Percentiles rank a stretch among this genome's conserved stretches.
Conservation (phyloP, 2,888 invertebrate species). For the Philereme vetulata region DNA sequence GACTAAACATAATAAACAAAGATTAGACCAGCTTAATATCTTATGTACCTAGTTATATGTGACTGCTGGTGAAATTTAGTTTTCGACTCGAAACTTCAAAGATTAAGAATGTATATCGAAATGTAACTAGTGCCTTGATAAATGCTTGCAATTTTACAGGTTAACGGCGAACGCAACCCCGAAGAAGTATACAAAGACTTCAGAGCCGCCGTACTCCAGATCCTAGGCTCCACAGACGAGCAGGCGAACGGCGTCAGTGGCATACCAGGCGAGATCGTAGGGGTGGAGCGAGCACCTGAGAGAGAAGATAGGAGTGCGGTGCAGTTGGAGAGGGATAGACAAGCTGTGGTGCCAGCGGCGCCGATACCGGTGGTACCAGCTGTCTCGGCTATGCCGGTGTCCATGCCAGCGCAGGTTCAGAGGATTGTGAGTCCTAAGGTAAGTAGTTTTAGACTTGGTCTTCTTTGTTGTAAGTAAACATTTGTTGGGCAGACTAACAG, state of each 20-base stretch:
- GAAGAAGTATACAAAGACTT: slow-evolving; percentile 94
- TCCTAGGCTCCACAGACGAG: slow-evolving; percentile 88
- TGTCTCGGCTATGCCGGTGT: slow-evolving; percentile 24
- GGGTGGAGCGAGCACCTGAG: slow-evolving; percentile 82
- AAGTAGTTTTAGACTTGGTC: slow-evolving; percentile 18
- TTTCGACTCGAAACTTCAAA: too few species aligned
- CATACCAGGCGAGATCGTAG: slow-evolving; percentile 86
- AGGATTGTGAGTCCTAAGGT: slow-evolving; percentile 63
- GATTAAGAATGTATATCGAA: too few species aligned
- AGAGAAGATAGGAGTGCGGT: slow-evolving; percentile 36
- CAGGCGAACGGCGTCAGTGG: slow-evolving; percentile 85
- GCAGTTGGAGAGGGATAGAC: slow-evolving; percentile 30
- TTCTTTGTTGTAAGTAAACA: too few species aligned
- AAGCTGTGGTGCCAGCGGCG: slow-evolving; percentile 33
- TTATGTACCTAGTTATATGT: too few species aligned
- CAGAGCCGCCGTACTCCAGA: slow-evolving; percentile 89
- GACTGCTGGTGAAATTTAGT: too few species aligned
- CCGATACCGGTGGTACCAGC: slow-evolving; percentile 36
- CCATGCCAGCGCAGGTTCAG: slow-evolving; percentile 43
- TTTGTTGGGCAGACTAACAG: too few species aligned
- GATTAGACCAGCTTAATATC: too few species aligned
- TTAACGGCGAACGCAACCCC: slow-evolving; percentile 94
- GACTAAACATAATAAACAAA: too few species aligned
- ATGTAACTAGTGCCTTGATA: too few species aligned
- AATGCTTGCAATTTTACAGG: slow-evolving; percentile 70